Conservation (phyloP, 1,140 invertebrate genomes). For the Pseudoatta argentina region DNA sequence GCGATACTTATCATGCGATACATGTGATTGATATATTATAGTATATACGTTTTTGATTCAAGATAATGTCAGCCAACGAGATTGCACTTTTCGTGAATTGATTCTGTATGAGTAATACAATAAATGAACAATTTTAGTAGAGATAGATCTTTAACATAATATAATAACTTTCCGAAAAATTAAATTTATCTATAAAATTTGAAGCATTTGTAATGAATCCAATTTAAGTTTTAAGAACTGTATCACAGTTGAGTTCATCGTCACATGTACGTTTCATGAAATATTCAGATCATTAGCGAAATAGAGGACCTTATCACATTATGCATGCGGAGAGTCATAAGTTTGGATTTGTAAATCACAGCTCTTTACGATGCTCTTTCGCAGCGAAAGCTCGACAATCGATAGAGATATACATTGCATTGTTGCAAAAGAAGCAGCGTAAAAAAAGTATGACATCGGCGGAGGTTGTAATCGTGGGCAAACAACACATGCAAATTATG, state of each 20-base stretch:
- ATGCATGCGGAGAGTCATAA: slow-evolving; percentile 6
- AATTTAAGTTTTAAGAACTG: not conserved
- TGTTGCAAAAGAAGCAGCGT: not conserved
- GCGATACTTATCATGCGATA: slow-evolving; percentile 18
- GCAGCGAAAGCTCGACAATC: not conserved
- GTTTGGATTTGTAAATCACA: slow-evolving; percentile 41
- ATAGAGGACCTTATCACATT: slow-evolving; percentile 7
- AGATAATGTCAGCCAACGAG: not conserved
- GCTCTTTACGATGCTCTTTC: slow-evolving; percentile 14
- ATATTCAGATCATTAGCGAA: slow-evolving; percentile 23
- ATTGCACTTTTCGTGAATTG: not conserved
- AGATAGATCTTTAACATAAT: not conserved
- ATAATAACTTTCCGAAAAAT: not conserved
- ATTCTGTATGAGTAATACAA: not conserved
- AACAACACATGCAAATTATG: slow-evolving; percentile 32
- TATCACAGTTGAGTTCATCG: not conserved
- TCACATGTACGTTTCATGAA: slow-evolving; percentile 29
- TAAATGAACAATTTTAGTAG: not conserved
- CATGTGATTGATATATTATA: not conserved
- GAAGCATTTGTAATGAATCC: not conserved
- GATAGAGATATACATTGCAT: not conserved
- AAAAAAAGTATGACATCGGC: not conserved
- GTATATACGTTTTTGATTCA: not conserved
- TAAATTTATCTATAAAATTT: not conserved
- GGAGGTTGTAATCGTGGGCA: not conserved